Evolutionary conservation across 2,888 invertebrate genomes (phyloP).

Genomic region (Hirudinaria manillensis): DNA sequence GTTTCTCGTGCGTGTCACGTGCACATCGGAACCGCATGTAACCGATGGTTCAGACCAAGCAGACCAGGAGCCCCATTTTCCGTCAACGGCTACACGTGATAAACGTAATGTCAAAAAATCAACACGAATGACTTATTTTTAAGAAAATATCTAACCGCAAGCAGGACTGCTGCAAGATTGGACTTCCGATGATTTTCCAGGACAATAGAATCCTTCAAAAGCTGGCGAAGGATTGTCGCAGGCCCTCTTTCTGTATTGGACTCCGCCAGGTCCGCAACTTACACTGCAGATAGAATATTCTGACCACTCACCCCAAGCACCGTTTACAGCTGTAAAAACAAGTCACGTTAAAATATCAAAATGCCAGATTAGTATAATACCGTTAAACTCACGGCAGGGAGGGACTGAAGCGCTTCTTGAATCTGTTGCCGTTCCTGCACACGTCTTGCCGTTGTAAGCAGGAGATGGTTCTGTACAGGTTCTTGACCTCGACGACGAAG

Average conservation of each 20-base stretch:
- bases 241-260: constrained; percentile 9
- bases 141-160: constrained; percentile 22
- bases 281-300: constrained; percentile 18
- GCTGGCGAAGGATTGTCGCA: constrained; percentile 40
- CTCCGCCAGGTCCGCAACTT: constrained; percentile 33
- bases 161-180: constrained; percentile 11
- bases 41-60: constrained; percentile 42
- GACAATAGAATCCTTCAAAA: constrained; percentile 26
- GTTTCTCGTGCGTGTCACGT: constrained; percentile 43
- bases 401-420: constrained; percentile 16
- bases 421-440: constrained; percentile 29
- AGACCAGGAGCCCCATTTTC: constrained; percentile 31
- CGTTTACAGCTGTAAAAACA: constrained; percentile 34
- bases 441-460: constrained; percentile 32
- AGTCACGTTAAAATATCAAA: background rate
- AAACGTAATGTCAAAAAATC: too few relatives aligned
- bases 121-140: too few relatives aligned
- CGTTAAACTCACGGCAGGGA: constrained; percentile 33
- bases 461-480: constrained; percentile 34
- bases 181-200: constrained; percentile 24
- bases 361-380: background rate
- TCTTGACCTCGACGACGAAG: constrained; percentile 25
- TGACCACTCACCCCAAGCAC: constrained; percentile 28
- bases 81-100: constrained; percentile 24
- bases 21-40: constrained; percentile 47